Base-by-base conservation (phyloP, 2,113 vertebrate species). In the Epinephelus fuscoguttatus region DNA sequence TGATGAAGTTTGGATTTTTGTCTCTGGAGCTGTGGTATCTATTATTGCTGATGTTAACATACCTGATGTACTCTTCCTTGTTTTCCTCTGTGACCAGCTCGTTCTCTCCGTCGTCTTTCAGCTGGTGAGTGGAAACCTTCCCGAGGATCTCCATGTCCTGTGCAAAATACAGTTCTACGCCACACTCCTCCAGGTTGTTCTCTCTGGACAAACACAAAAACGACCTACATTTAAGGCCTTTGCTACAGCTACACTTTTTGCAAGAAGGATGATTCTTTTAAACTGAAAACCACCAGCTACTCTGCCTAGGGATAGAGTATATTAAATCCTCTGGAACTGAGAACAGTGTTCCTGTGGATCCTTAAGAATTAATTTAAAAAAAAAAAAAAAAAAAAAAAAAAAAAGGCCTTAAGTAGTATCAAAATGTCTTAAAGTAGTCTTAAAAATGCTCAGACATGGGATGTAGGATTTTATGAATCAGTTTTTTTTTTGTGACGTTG, bases 111-210 rank as follows among this genome's bases (percentile, higher is more conserved):
- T 97, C 97, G 60, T 97, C 97, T 91, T 99, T 99, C 88, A 99
- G 95, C 92, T 98, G 96, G 0, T 99, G 98, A 9, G 97, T 98
- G 62, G 98, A 97, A 89, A 99, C 97, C 84, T 99, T 98, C 57
- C 98, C 98, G 47, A 99, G 91, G 88, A 99, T 98, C 95, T 99
- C 98, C 98, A 99, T 99, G 95, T 99, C 98, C 94, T 99, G 98
- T 71, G 99, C 98, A 88, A 99, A 99, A 80, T 97, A 99, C 33
- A 99, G 96, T 95, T 99, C 98, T 69, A 99, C 95, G 0, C 97
- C 98, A 0, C 98, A 99, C 81, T 99, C 98, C 80, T 99, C 97
- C 79, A 99, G 92, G 90, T 96, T 97, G 93, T 99, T 99, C 74
- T 99, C 97, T 87, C 98, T 99, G 90, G 0, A 87, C 49, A 77